Evolutionary conservation across 2,888 invertebrate genomes (phyloP).

Genomic region (Noctua janthina): DNA sequence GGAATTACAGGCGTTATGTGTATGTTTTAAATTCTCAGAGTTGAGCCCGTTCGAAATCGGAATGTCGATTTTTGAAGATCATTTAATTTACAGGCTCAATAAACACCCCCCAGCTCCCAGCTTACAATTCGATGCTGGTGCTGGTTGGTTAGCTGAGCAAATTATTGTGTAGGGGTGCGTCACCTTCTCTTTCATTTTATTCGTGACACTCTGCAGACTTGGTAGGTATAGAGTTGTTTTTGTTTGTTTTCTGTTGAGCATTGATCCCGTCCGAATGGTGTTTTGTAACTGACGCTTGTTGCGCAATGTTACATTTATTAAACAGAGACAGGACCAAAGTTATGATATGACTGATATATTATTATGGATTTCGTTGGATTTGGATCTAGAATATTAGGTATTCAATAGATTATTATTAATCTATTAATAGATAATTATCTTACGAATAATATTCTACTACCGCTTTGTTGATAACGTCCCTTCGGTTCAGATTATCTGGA

Average conservation of each 20-base stretch:
- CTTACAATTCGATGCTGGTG: slow-evolving; percentile 4
- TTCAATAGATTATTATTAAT: too few species aligned
- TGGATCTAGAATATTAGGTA: too few species aligned
- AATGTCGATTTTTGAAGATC: slow-evolving; percentile 21
- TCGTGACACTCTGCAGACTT: slow-evolving; percentile 7
- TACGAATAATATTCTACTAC: not conserved
- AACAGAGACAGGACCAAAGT: not conserved
- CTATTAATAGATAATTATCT: not conserved
- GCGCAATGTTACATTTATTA: not conserved
- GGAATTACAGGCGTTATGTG: not conserved
- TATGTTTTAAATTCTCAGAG: not conserved
- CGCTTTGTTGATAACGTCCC: not conserved
- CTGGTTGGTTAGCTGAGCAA: slow-evolving; percentile 51
- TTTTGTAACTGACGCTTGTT: not conserved
- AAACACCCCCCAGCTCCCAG: slow-evolving; percentile 9
- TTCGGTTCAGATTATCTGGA: not conserved
- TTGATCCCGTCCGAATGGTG: not conserved
- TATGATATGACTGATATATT: not conserved
- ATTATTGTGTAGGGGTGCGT: slow-evolving; percentile 41
- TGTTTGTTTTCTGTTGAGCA: not conserved
- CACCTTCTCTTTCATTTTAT: slow-evolving; percentile 31
- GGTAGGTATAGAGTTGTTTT: not conserved
- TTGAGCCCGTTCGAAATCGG: not conserved
- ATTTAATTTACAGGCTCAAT: slow-evolving; percentile 25
- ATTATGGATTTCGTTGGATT: not conserved